Evolutionary conservation across 2,888 invertebrate species (phyloP).

Genomic region (Carterocephalus palaemon): DNA sequence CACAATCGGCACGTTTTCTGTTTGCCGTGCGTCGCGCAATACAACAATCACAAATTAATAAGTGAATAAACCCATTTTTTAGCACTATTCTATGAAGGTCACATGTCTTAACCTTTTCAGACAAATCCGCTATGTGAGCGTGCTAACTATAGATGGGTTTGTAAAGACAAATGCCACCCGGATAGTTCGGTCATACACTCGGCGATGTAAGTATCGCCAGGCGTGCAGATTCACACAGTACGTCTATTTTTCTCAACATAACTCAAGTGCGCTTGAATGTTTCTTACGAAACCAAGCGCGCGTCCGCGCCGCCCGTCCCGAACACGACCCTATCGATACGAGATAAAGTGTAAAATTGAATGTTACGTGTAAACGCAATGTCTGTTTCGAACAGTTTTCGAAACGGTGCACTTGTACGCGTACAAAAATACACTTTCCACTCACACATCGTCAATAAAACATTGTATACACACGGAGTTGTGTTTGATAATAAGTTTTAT

Average conservation of each 20-base stretch:
- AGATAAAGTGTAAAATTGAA: conserved; percentile 9
- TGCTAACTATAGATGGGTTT: too few relatives aligned
- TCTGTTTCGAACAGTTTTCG: conserved; percentile 57
- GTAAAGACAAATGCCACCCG: conserved; percentile 7
- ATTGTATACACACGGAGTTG: neutral
- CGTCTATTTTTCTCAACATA: conserved; percentile 26
- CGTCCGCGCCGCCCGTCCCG: neutral
- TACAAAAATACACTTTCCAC: conserved; percentile 70
- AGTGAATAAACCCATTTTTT: too few relatives aligned
- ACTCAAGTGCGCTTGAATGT: conserved; percentile 26
- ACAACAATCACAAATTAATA: too few relatives aligned
- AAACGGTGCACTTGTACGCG: conserved; percentile 65
- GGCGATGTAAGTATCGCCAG: neutral
- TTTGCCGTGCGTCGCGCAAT: too few relatives aligned
- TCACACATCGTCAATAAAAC: conserved; percentile 28
- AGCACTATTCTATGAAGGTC: too few relatives aligned
- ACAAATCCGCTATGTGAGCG: too few relatives aligned
- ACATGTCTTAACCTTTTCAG: too few relatives aligned
- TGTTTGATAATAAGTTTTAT: conserved; percentile 35
- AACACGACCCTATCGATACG: conserved; percentile 11
- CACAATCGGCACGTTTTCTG: neutral
- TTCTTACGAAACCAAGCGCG: conserved; percentile 18
- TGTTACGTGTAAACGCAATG: conserved; percentile 27
- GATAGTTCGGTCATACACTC: neutral
- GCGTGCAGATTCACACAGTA: conserved; percentile 20